Evolutionary conservation across 2,888 invertebrate species (phyloP).

Genomic region (Hirtodrosophila cameraria): DNA sequence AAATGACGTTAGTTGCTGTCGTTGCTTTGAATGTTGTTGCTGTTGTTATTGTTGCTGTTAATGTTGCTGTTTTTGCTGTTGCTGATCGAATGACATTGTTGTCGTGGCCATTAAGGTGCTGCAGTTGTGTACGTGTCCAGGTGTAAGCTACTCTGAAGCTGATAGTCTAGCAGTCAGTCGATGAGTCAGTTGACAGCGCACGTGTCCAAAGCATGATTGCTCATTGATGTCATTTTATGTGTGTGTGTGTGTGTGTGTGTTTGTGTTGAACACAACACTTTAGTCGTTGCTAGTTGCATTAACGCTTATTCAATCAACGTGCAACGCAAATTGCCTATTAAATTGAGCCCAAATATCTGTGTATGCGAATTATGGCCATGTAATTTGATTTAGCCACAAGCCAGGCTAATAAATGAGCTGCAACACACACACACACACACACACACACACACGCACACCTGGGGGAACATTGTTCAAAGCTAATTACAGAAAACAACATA

Average conservation of each 20-base stretch:
- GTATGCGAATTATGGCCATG: slow-evolving; percentile 39
- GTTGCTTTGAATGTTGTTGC: not conserved
- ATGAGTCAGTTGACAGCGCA: slow-evolving; percentile 43
- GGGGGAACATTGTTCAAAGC: slow-evolving; percentile 15
- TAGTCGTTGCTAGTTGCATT: slow-evolving; percentile 43
- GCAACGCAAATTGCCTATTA: slow-evolving; percentile 68
- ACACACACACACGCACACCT: slow-evolving; percentile 6
- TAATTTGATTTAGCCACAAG: slow-evolving; percentile 57
- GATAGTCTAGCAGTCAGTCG: slow-evolving; percentile 31
- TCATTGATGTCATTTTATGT: slow-evolving; percentile 59
- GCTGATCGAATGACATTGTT: slow-evolving; percentile 46
- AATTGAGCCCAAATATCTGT: slow-evolving; percentile 23
- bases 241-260: not conserved
- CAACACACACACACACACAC: slow-evolving; percentile 3
- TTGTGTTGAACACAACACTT: slow-evolving; percentile 26
- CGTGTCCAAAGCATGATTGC: slow-evolving; percentile 64
- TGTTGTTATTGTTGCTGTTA: slow-evolving; percentile 6
- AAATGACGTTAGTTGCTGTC: slow-evolving; percentile 45
- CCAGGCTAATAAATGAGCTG: slow-evolving; percentile 33
- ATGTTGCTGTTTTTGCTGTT: slow-evolving; percentile 1
- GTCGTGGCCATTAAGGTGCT: slow-evolving; percentile 22
- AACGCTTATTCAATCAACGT: slow-evolving; percentile 68
- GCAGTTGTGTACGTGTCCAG: slow-evolving; percentile 30
- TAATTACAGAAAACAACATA: slow-evolving; percentile 16
- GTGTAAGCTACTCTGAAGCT: slow-evolving; percentile 22